phyloP scores from a whole-genome alignment of 2,888 invertebrate species.

The Asteroscopus sphinx region DNA sequence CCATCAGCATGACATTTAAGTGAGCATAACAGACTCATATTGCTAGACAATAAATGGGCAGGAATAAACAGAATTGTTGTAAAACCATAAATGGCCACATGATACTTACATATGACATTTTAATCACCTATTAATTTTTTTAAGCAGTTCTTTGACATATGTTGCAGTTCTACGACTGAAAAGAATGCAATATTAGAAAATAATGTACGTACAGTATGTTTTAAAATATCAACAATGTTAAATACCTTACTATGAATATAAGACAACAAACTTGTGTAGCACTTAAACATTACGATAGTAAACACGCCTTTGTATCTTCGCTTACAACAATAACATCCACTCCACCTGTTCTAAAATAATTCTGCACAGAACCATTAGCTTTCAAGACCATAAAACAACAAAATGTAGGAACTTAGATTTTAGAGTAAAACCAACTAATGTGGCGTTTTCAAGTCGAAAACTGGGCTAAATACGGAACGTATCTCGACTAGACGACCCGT shows the following conservation, averaged over 20 bases:
- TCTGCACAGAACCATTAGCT: slow-evolving; percentile 27
- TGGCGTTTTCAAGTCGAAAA: slow-evolving; percentile 37
- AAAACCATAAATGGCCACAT: too few species aligned
- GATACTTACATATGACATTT: too few species aligned
- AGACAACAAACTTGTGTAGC: slow-evolving; percentile 3
- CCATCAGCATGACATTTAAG: too few species aligned
- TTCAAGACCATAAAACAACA: slow-evolving; percentile 40
- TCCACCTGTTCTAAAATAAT: slow-evolving; percentile 43
- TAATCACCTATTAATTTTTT: too few species aligned
- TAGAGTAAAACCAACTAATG: slow-evolving; percentile 47
- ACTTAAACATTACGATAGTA: slow-evolving; percentile 25
- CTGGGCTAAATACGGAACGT: slow-evolving; percentile 49
- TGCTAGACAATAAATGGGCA: too few species aligned
- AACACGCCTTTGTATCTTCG: slow-evolving; percentile 20
- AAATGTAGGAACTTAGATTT: slow-evolving; percentile 49
- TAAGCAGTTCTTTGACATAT: too few species aligned
- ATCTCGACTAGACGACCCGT: slow-evolving; percentile 47
- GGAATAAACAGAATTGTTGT: too few species aligned
- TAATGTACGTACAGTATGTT: neutral
- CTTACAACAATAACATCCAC: slow-evolving; percentile 14
- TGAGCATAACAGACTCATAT: too few species aligned
- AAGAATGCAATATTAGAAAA: too few species aligned
- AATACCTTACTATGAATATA: neutral
- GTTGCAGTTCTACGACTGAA: too few species aligned
- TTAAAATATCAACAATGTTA: slow-evolving; percentile 10